Evolutionary conservation across 2,888 invertebrate genomes (phyloP).

Genomic region (Hoplodrina blanda): DNA sequence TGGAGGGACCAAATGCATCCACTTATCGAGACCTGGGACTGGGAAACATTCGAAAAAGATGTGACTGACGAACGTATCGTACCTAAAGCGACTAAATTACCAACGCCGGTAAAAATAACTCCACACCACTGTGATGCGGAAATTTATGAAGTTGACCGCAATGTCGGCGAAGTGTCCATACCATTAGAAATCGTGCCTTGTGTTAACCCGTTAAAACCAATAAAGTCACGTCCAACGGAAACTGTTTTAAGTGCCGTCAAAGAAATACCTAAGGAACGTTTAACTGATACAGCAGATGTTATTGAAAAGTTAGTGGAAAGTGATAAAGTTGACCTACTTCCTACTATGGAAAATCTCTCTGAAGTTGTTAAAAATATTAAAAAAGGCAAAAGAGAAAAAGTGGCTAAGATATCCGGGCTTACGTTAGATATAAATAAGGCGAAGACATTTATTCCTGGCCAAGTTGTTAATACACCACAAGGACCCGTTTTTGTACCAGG

Average conservation of each 20-base stretch:
- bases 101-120: constrained; percentile 86
- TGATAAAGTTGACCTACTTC: constrained; percentile 90
- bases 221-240: constrained; percentile 87
- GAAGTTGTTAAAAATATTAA: constrained; percentile 91
- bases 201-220: constrained; percentile 91
- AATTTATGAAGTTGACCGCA: constrained; percentile 86
- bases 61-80: constrained; percentile 86
- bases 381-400: constrained; percentile 90
- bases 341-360: constrained; percentile 92
- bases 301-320: constrained; percentile 90
- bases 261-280: constrained; percentile 89
- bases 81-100: constrained; percentile 85
- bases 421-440: constrained; percentile 92
- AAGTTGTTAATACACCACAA: constrained; percentile 93
- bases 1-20: constrained; percentile 92
- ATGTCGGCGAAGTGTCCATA: constrained; percentile 88
- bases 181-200: constrained; percentile 92
- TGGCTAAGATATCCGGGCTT: constrained; percentile 92
- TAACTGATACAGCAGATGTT: constrained; percentile 91
- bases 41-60: constrained; percentile 92
- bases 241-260: constrained; percentile 86
- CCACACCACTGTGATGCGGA: constrained; percentile 89
- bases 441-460: constrained; percentile 93
- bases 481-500: constrained; percentile 94
- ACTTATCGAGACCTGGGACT: constrained; percentile 92